These are phyloP conservation scores for Pollimyrus isidori DNA, from an alignment of 2,113 vertebrate species.

Conservation along the genomic window DNA sequence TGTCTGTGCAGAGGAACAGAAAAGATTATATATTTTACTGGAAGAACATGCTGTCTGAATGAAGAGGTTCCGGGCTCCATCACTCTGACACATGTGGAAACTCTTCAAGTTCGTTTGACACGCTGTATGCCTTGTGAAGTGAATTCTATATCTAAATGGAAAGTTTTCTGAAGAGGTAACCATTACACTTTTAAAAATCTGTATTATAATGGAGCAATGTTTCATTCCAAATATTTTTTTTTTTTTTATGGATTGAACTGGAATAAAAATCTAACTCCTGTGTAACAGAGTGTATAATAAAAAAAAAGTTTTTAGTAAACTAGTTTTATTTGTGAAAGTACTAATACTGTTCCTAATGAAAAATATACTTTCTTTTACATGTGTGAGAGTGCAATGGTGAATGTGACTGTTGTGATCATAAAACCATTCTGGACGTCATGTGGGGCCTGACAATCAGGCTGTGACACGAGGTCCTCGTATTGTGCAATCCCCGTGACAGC, in stretches of 20 bases:
- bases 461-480: neutral
- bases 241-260: neutral
- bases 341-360: neutral
- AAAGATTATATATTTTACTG: neutral
- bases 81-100: neutral
- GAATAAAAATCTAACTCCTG: neutral
- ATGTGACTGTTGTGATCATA: neutral
- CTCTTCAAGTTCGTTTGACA: neutral
- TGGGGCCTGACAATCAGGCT: neutral
- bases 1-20: neutral
- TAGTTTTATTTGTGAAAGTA: neutral
- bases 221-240: neutral
- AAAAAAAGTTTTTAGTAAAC: neutral
- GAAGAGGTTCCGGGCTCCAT: neutral
- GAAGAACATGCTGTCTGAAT: neutral
- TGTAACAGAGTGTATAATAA: neutral
- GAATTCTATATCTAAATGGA: neutral
- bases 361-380: neutral
- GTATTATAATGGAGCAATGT: neutral
- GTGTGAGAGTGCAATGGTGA: neutral
- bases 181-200: neutral
- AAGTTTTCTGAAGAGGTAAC: neutral
- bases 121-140: neutral
- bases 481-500: neutral
- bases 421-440: neutral